Base-by-base conservation (phyloP, 2,113 vertebrate genomes). In the Misgurnus mizolepis region DNA sequence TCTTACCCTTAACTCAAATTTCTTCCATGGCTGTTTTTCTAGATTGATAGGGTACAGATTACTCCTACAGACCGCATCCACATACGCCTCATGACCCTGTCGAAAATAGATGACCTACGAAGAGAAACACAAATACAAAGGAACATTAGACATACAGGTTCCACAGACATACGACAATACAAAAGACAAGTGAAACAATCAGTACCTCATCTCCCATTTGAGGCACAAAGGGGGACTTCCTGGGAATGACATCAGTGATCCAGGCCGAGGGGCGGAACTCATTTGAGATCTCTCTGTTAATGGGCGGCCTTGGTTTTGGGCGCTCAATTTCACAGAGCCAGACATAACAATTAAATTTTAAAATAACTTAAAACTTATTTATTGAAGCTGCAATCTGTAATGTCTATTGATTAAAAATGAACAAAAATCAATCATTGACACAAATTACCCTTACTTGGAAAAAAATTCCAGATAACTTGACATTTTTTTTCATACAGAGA, bases 131-230 rank as follows among this genome's bases (percentile, higher is more conserved):
- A 6, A 0, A 10, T 0, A 60, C 49, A 60, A 43, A 39, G 1
- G 9, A 1, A 56, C 3, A 34, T 15, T 4, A 9, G 3, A 67
- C 18, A 12, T 17, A 47, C 17, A 45, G 0, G 67, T 5, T 85
- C 12, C 3, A 76, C 2, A 85, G 14, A 7, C 2, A 7, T n/a
- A 55, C 5, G 34, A 11, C 43, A 45, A 74, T 0, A 18, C 56
- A 27, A 17, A 11, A 18, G n/a, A 56, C 7, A 15, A 50, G 39
- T 8, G 14, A 34, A 58, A 40, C 7, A 18, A 47, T 50, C 73
- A 34, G 17, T 82, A 99, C 98, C 94, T 99, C 97, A 8, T 99
- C 98, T 0, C 98, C 98, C 96, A 99, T 97, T 76, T 99, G 98
- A 58, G 98, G 98, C 81, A 99, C 96, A 88, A 98, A 98, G 6